phyloP scores from a whole-genome alignment of 2,797 vertebrate species.

The Hyperoplus lanceolatus region DNA sequence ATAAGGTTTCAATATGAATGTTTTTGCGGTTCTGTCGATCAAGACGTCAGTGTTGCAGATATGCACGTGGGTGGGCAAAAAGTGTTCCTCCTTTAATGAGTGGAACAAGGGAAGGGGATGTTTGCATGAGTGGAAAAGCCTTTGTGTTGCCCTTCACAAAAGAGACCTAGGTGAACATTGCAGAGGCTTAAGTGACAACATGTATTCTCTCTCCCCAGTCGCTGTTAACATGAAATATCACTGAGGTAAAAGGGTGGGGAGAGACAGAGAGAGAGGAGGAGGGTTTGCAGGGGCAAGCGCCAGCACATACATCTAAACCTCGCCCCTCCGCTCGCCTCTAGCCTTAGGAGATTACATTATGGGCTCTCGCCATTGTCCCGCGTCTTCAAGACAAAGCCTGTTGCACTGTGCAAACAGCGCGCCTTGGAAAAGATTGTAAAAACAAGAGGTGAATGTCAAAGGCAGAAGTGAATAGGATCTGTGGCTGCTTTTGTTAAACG shows the following conservation, averaged over 20 bases:
- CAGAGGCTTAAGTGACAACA: constrained; percentile 71
- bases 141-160: constrained; percentile 65
- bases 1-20: constrained; percentile 1
- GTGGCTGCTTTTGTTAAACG: constrained; percentile 73
- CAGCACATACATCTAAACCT: constrained; percentile 75
- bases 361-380: constrained; percentile 70
- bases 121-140: constrained; percentile 72
- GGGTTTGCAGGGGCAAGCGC: constrained; percentile 70
- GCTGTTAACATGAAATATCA: constrained; percentile 75
- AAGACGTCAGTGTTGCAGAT: constrained; percentile 23
- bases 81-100: constrained; percentile 43
- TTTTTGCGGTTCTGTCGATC: constrained; percentile 26
- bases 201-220: constrained; percentile 65
- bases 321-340: constrained; percentile 64
- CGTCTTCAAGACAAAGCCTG: constrained; percentile 80
- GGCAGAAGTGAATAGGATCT: constrained; percentile 79
- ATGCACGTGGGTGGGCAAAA: constrained; percentile 61
- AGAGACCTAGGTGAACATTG: constrained; percentile 67
- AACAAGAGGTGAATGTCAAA: constrained; percentile 83
- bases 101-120: constrained; percentile 55
- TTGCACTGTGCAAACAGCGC: constrained; percentile 78
- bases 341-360: constrained; percentile 81
- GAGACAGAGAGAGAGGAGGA: constrained; percentile 25
- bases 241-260: constrained; percentile 45
- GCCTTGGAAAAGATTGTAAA: constrained; percentile 79